Percentiles rank a stretch among this genome's conserved stretches.
These are phyloP conservation scores for Chymomyza fuscimana DNA, from an alignment of 2,888 invertebrate genomes.

Conservation along the genomic window DNA sequence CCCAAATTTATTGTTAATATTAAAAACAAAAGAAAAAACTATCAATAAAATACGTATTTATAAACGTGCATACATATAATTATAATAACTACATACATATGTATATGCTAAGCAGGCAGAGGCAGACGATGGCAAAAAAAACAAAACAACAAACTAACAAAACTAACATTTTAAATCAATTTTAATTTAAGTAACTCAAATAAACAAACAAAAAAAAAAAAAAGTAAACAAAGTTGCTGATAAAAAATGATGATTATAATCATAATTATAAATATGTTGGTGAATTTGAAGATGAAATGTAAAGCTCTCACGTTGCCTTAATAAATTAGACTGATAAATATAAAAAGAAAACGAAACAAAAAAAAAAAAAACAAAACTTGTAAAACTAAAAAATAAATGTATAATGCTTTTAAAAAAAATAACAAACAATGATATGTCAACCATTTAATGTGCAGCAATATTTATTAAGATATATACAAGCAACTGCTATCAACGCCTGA, in stretches of 20 bases:
- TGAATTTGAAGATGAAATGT: conserved; percentile 53
- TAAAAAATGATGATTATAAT: conserved; percentile 17
- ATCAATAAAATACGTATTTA: conserved; percentile 3
- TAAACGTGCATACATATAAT: not conserved
- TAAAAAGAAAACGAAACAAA: conserved; percentile 24
- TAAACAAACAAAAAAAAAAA: conserved; percentile 26
- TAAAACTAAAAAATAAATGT: conserved; percentile 16
- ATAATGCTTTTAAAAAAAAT: conserved; percentile 19
- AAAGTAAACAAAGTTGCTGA: conserved; percentile 20
- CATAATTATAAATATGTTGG: conserved; percentile 14
- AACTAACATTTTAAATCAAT: conserved; percentile 24
- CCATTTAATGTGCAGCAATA: conserved; percentile 11
- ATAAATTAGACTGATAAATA: conserved; percentile 84
- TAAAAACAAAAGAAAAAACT: conserved; percentile 14
- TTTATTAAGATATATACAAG: not conserved
- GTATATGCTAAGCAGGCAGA: conserved; percentile 1
- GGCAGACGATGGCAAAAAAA: conserved; percentile 5
- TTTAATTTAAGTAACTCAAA: conserved; percentile 28
- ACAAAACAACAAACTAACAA: conserved; percentile 7
- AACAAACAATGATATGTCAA: conserved; percentile 6
- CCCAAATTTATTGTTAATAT: conserved; percentile 62
- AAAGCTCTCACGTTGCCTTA: conserved; percentile 84
- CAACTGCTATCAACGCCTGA: not conserved
- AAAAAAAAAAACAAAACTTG: conserved; percentile 25
- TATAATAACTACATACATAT: not conserved